Evolutionary conservation across 2,113 vertebrate genomes (phyloP), one percentile per base, ranked within the genome.

Genomic region (Tapirus terrestris): DNA sequence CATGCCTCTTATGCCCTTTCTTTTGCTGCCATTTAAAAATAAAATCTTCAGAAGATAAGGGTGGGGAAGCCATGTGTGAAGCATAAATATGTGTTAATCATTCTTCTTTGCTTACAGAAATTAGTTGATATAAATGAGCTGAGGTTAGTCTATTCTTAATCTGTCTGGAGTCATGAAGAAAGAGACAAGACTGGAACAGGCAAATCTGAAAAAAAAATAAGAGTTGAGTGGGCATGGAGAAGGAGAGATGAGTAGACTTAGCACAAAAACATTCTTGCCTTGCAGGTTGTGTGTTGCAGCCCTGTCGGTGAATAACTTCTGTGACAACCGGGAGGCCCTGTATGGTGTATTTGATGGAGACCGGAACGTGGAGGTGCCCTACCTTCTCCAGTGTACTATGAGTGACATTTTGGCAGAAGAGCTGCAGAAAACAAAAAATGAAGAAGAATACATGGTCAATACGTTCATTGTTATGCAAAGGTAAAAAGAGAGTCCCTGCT

Each of bases 401-500:
- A 99, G 99, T 0, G 99, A 99, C 91, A 99, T 99, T 96, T 98
- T 99, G 96, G 99, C 99, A 0, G 99, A 99, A 89, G 99, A 99
- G 95, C 98, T 99, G 13, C 99, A 99, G 98, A 99, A 99, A 97
- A 99, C 99, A 20, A 99, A 99, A 98, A 99, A 99, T 0, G 99
- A 99, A 70, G 99, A 99, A 95, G 99, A 99, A 76, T 99, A 99
- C 98, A 99, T 99, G 99, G 99, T 99, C 97, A 99, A 99, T 96
- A 99, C 99, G 1, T 99, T 99, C 98, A 99, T 99, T 0, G 99
- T 99, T 75, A 99, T 99, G 99, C 99, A 99, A 95, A 99, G 99
- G 99, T 99, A 70, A 97, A 4, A 3, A 6, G 0, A 9, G 18
- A 11, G 11, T 3, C 85, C 8, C 36, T 53, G 29, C 39, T 17